Conservation (phyloP, 2,797 vertebrate species). For the Pteropus rufus region DNA sequence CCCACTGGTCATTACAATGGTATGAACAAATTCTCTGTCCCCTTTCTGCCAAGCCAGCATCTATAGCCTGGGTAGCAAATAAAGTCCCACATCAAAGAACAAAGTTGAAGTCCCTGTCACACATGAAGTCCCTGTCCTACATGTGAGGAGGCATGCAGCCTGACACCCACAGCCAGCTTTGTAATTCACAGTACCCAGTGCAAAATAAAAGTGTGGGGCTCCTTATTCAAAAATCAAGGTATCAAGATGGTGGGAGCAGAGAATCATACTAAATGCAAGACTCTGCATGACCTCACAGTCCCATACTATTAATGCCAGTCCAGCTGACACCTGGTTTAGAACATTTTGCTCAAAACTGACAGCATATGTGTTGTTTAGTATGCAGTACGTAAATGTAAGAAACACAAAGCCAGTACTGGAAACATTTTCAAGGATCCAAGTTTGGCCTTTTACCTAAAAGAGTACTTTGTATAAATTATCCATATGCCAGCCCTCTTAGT, state of each 20-base stretch:
- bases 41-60: neutral
- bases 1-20: neutral
- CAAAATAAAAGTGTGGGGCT: neutral
- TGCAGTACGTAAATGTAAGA: neutral
- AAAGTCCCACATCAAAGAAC: neutral
- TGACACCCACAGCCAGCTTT: neutral
- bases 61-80: neutral
- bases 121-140: too few species aligned
- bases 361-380: neutral
- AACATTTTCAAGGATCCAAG: neutral
- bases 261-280: neutral
- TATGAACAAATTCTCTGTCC: neutral
- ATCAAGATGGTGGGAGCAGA: neutral
- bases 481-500: neutral
- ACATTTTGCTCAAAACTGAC: neutral
- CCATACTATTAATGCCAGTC: neutral
- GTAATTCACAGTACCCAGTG: neutral
- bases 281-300: accelerated
- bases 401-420: neutral
- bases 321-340: neutral
- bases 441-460: slow-evolving; percentile 1
- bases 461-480: neutral
- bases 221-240: neutral
- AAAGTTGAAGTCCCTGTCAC: neutral
- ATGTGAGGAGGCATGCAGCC: accelerated